Base-by-base conservation (phyloP, 2,888 invertebrate genomes). In the Barypeithes pellucidus region DNA sequence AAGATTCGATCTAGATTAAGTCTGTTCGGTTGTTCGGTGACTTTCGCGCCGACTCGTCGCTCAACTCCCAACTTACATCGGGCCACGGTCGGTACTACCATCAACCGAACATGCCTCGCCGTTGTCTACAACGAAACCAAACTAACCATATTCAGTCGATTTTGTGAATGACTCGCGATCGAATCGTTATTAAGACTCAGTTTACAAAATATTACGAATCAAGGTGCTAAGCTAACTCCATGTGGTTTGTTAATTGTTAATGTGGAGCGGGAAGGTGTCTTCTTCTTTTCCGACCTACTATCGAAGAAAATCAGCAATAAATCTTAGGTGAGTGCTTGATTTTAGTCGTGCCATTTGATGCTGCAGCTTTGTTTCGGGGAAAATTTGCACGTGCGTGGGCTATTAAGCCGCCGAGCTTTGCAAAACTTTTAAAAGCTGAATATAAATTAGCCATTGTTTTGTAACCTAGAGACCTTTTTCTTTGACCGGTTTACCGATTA, bases 1-100 rank as follows among this genome's bases (percentile, higher is more conserved):
- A 70, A 66, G 72, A 72, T 67, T 61, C 72, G 67, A 72, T 72
- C 72, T 73, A 73, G 73, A 67, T 73, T 65, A 61, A 75, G 61
- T 67, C 59, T 16, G 63, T 11, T 75, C 72, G 75, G 59, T 22
- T 16, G 63, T 11, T 75, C 72, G 75, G 59, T 22, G 54, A 18
- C 33, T 41, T 36, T 71, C 74, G 75, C 68, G 68, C 36, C 60
- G 24, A 68, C 18, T 75, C 75, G 65, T 61, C 18, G 45, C 60
- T 22, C 62, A 73, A 73, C 69, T 73, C 54, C 75, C 72, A 75
- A 75, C 72, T 75, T 71, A 69, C 50, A 61, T 63, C 63, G 67
- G 67, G 43, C 61, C 16, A 43, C 59, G 62, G 75, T 75, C 59
- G 62, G 75, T 75, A 72, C 72, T 75, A 72, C 72, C 75, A 75